Evolutionary conservation across 2,113 vertebrate species (phyloP).

Genomic region (Corydoras sp.): DNA sequence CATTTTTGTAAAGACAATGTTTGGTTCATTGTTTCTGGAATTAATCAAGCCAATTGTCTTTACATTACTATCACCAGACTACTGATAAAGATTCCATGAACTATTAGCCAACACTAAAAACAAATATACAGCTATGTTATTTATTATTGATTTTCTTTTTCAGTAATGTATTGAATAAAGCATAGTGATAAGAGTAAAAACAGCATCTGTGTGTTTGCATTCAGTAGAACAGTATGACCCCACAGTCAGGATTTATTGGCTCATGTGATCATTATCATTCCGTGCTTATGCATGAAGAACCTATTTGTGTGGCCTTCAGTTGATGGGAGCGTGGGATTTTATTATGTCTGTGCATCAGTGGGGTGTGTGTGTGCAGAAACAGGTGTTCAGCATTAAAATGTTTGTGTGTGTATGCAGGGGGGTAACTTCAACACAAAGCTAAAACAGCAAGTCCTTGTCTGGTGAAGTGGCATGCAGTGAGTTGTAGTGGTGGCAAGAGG

Average conservation of each 20-base stretch:
- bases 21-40: too few relatives aligned
- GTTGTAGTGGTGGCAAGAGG: conserved; percentile 46
- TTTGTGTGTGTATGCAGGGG: conserved; percentile 49
- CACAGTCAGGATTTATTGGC: conserved; percentile 44
- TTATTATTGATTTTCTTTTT: too few relatives aligned
- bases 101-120: too few relatives aligned
- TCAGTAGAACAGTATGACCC: conserved; percentile 48
- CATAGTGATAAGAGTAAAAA: neutral
- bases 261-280: conserved; percentile 23
- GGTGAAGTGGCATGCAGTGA: conserved; percentile 42
- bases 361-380: conserved; percentile 60
- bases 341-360: conserved; percentile 39
- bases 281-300: conserved; percentile 23
- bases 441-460: conserved; percentile 47
- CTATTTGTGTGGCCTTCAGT: conserved; percentile 52
- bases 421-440: conserved; percentile 48
- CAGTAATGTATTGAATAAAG: neutral
- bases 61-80: too few relatives aligned
- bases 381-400: conserved; percentile 63
- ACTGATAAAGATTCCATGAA: too few relatives aligned
- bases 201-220: neutral
- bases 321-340: conserved; percentile 46
- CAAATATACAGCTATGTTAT: too few relatives aligned
- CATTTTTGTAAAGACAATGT: too few relatives aligned
- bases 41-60: too few relatives aligned